A percentile compares a stretch with the other conserved stretches of the same genome.
These are phyloP conservation scores for Pelecanus crispus DNA, from an alignment of 2,113 vertebrate genomes.

Conservation along the genomic window DNA sequence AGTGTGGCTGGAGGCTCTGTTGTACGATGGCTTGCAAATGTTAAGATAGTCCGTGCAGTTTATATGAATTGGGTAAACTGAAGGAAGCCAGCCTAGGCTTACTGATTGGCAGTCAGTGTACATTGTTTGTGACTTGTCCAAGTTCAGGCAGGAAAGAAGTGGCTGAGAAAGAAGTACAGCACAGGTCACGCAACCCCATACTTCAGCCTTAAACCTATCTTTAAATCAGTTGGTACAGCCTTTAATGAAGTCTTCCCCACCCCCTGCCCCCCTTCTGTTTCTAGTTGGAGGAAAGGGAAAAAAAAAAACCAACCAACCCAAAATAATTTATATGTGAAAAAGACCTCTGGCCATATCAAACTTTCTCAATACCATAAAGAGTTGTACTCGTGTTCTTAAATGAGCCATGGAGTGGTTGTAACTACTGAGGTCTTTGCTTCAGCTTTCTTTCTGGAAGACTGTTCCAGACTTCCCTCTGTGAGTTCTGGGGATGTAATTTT, in stretches of 20 bases:
- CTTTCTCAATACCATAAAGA: neutral
- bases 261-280: accelerated
- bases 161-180: neutral
- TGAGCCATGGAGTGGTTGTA: neutral
- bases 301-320: accelerated
- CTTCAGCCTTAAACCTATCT: neutral
- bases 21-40: neutral
- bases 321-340: neutral
- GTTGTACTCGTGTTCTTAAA: neutral
- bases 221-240: neutral
- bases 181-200: neutral
- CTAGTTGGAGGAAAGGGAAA: neutral
- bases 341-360: neutral
- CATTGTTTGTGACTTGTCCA: neutral
- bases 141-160: neutral
- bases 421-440: neutral
- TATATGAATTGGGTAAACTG: neutral
- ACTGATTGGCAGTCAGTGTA: neutral
- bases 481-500: neutral
- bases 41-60: neutral
- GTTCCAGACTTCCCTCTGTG: neutral
- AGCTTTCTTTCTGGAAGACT: neutral
- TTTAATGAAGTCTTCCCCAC: neutral
- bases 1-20: neutral
- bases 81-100: neutral